These are phyloP conservation scores for Stylophora pistillata DNA, from an alignment of 64 coral and sea anemone species.

Conservation along the genomic window DNA sequence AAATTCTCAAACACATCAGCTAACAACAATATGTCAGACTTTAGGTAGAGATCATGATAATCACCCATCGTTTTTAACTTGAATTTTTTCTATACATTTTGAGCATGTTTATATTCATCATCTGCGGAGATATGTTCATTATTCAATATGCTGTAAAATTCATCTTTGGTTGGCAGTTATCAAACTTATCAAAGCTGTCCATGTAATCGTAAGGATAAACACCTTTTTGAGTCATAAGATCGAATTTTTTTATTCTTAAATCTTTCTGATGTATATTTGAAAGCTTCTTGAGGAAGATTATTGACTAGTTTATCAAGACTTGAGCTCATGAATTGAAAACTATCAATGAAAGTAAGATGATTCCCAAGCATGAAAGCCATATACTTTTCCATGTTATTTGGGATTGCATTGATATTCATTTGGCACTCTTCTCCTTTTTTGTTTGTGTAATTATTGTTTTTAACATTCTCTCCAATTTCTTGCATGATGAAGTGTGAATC, in stretches of 20 bases:
- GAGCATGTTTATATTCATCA: background rate
- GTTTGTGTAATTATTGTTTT: no score
- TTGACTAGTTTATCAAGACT: background rate
- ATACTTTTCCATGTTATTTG: slow-evolving; percentile 1
- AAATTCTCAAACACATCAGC: background rate
- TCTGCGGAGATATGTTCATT: background rate
- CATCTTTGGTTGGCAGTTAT: background rate
- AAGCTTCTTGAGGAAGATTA: background rate
- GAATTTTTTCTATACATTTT: slow-evolving; percentile 13
- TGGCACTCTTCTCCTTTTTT: background rate
- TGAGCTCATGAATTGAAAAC: background rate
- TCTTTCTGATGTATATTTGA: background rate
- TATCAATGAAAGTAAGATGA: background rate
- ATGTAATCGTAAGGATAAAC: background rate
- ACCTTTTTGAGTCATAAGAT: background rate
- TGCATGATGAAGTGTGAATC: slow-evolving; percentile 1
- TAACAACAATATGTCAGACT: background rate
- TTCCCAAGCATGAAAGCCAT: background rate
- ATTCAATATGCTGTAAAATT: background rate
- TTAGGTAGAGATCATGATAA: background rate
- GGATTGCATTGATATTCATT: background rate
- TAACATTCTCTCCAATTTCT: background rate
- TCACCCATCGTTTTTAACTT: background rate
- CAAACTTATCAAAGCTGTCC: background rate
- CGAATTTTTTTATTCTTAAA: background rate